Evolutionary conservation across 2,888 invertebrate species (phyloP).

Genomic region (Gibbula magus): DNA sequence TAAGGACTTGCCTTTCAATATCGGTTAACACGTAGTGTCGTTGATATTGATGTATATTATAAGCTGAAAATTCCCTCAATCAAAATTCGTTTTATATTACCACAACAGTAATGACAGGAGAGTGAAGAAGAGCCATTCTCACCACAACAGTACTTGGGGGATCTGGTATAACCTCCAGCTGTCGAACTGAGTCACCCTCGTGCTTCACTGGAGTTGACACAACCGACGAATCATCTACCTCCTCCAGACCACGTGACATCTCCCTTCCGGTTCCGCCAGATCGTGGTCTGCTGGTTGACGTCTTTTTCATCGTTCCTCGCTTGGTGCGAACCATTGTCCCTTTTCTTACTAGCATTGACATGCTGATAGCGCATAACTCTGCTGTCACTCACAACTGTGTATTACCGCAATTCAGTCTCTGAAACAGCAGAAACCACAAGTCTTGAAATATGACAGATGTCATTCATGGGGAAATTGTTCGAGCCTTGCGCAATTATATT

Average conservation of each 20-base stretch:
- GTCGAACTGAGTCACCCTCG: neutral
- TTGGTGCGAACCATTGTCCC: slow-evolving; percentile 18
- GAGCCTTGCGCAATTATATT: too few species aligned
- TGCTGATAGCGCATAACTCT: neutral
- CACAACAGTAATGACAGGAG: too few species aligned
- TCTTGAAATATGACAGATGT: too few species aligned
- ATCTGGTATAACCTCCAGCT: neutral
- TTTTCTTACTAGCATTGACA: slow-evolving; percentile 28
- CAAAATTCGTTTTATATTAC: too few species aligned
- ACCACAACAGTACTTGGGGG: neutral
- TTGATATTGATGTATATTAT: too few species aligned
- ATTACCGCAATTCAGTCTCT: too few species aligned
- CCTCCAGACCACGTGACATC: neutral
- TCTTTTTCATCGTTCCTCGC: slow-evolving; percentile 20
- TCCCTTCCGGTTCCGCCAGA: neutral
- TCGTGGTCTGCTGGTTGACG: neutral
- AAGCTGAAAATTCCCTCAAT: too few species aligned
- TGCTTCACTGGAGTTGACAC: neutral
- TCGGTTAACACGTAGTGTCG: too few species aligned
- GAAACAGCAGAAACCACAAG: too few species aligned
- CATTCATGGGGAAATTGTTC: too few species aligned
- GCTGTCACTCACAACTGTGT: too few species aligned
- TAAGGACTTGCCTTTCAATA: too few species aligned
- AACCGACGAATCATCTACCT: neutral
- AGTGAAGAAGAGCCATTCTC: neutral